A percentile compares a stretch with the other conserved stretches of the same genome.
phyloP scores from a whole-genome alignment of 1,140 invertebrate species.

The Anastatus disparis region DNA sequence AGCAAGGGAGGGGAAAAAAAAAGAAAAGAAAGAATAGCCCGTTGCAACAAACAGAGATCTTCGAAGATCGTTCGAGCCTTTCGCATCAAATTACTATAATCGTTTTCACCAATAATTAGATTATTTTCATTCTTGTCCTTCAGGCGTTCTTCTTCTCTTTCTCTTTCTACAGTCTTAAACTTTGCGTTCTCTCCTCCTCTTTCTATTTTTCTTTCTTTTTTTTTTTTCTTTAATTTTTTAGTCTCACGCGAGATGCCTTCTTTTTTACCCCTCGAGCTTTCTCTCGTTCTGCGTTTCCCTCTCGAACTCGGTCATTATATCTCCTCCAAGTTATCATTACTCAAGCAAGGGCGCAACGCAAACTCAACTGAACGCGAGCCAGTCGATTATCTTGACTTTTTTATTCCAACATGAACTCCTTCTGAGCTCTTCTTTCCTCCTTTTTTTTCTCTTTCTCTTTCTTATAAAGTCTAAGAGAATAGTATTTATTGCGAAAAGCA shows the following conservation, averaged over 20 bases:
- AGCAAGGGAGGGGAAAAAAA: neutral
- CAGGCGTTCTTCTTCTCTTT: conserved; percentile 23
- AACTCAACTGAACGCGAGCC: conserved; percentile 44
- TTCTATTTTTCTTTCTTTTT: conserved; percentile 14
- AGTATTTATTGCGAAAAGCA: conserved; percentile 59
- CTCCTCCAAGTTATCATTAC: conserved; percentile 60
- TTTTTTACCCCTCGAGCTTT: conserved; percentile 40
- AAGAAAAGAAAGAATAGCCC: conserved; percentile 2
- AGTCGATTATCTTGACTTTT: conserved; percentile 54
- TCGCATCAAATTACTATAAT: conserved; percentile 62
- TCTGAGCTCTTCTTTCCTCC: conserved; percentile 5
- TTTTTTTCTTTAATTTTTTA: conserved; percentile 20
- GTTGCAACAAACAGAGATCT: conserved; percentile 36
- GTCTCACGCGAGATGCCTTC: too few species aligned
- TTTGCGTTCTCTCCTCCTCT: conserved; percentile 26
- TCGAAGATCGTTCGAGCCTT: conserved; percentile 23
- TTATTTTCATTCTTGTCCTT: conserved; percentile 55
- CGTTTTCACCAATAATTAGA: conserved; percentile 64
- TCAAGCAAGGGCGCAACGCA: conserved; percentile 41
- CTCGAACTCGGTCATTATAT: conserved; percentile 57
- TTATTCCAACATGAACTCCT: conserved; percentile 44
- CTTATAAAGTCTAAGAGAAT: too few species aligned
- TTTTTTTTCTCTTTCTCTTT: conserved; percentile 27
- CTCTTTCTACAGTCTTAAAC: too few species aligned
- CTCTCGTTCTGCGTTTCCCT: conserved; percentile 40